These are phyloP conservation scores for Spheniscus mendiculus DNA, from an alignment of 2,113 vertebrate genomes.

Conservation along the genomic window DNA sequence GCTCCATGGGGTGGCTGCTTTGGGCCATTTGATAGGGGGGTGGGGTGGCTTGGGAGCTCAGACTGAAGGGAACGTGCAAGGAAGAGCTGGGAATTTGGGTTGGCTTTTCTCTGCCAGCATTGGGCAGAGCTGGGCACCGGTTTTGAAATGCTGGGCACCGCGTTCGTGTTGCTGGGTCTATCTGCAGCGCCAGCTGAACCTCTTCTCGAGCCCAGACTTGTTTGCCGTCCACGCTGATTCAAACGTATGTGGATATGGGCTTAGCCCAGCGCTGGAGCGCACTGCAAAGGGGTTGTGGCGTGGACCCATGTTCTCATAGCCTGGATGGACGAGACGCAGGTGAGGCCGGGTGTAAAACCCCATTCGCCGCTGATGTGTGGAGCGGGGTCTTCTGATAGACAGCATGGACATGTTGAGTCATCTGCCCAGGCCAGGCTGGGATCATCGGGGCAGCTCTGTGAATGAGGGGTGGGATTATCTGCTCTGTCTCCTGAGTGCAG, in stretches of 20 bases:
- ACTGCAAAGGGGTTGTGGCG: fast-evolving
- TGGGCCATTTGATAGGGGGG: fast-evolving
- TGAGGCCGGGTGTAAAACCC: background rate
- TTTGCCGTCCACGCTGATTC: background rate
- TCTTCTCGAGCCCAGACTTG: background rate
- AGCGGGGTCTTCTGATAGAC: background rate
- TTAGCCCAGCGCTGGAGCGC: background rate
- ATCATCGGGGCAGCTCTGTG: background rate
- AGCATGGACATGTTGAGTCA: background rate
- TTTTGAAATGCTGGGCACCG: background rate
- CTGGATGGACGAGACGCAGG: fast-evolving
- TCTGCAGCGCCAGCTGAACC: background rate
- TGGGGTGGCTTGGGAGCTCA: background rate
- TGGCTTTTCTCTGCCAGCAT: background rate
- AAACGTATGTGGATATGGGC: fast-evolving
- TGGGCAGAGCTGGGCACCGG: background rate
- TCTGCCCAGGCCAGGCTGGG: background rate
- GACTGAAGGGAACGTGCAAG: fast-evolving
- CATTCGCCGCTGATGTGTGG: fast-evolving
- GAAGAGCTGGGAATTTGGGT: background rate
- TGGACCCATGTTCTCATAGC: background rate
- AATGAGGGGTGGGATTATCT: background rate
- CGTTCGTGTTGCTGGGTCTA: background rate
- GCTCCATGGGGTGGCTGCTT: fast-evolving
- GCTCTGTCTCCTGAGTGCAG: background rate